Base-by-base conservation (phyloP, 2,797 vertebrate genomes). In the Labeo calbasu region DNA sequence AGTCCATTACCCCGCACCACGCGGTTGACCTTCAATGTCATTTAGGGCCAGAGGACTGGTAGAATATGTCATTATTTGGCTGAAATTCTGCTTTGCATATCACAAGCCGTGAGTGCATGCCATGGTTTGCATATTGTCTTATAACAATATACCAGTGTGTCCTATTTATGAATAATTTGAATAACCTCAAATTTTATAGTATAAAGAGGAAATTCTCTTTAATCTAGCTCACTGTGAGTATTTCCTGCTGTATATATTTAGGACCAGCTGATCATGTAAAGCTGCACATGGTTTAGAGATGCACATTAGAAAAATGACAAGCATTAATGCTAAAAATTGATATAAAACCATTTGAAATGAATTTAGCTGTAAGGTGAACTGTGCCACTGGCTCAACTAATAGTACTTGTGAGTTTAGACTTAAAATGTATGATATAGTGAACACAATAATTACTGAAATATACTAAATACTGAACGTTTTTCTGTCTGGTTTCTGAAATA, bases 31-130 rank as follows among this genome's bases (percentile, higher is more conserved):
- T 32, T 65, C 25, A 69, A 71, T 48, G 69, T 9, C 13, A 23
- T 68, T 66, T 65, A 8, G 51, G 17, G 43, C 4, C 43, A 40
- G 63, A 19, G 53, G 32, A 79, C 9, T 69, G 8, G 12, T 55
- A 36, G 50, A 53, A 53, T 23, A 68, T 40, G 32, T 17, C 28
- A 40, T 68, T 25, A 53, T 23, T 23, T 19, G 10, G 21, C 59
- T 79, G 32, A 65, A 36, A 43, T 55, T 69, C 32, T 65, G 65
- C 48, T 80, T 69, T 80, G 78, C 65, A 43, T 80, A 17, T 23
- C 19, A 11, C 28, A 43, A 80, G 7, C 40, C 68, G 32, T 2
- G 11, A 15, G 7, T 15, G 28, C 51, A 9, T 55, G 19, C 19
- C 19, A 55, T 55, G 19, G 10, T 81, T 81, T 81, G 51, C 19